Conservation (phyloP, 2,888 invertebrate species). For the Yponomeuta malinellus region DNA sequence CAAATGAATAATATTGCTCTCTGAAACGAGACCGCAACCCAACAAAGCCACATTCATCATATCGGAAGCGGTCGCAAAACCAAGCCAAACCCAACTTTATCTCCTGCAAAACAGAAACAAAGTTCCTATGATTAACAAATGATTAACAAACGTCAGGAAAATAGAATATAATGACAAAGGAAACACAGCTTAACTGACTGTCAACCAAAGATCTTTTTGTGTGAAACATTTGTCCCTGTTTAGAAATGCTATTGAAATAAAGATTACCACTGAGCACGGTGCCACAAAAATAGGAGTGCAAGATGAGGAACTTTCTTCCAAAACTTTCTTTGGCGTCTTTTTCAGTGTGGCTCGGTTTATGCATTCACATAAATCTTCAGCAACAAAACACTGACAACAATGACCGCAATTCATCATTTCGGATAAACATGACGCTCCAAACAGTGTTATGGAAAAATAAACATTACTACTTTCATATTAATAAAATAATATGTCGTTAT, state of each 20-base stretch:
- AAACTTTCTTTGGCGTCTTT: not conserved
- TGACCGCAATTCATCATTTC: too few species aligned
- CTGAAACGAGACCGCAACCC: conserved; percentile 4
- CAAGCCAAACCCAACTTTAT: conserved; percentile 37
- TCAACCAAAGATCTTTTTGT: conserved; percentile 3
- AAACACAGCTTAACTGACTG: not conserved
- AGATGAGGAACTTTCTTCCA: not conserved
- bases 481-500: too few species aligned
- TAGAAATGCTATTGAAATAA: conserved; percentile 27
- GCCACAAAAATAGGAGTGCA: not conserved
- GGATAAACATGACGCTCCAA: too few species aligned
- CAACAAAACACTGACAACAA: too few species aligned
- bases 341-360: too few species aligned
- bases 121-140: conserved; percentile 24
- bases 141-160: conserved; percentile 28
- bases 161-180: conserved; percentile 1
- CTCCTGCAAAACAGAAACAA: conserved; percentile 34
- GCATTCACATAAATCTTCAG: too few species aligned
- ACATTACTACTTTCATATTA: too few species aligned
- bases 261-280: conserved; percentile 30
- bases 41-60: conserved; percentile 12
- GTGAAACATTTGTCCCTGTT: not conserved
- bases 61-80: conserved; percentile 18
- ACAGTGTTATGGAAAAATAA: too few species aligned
- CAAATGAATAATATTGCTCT: conserved; percentile 6